Evolutionary conservation across 2,888 invertebrate genomes (phyloP).

Genomic region (Choreutis nemorana): DNA sequence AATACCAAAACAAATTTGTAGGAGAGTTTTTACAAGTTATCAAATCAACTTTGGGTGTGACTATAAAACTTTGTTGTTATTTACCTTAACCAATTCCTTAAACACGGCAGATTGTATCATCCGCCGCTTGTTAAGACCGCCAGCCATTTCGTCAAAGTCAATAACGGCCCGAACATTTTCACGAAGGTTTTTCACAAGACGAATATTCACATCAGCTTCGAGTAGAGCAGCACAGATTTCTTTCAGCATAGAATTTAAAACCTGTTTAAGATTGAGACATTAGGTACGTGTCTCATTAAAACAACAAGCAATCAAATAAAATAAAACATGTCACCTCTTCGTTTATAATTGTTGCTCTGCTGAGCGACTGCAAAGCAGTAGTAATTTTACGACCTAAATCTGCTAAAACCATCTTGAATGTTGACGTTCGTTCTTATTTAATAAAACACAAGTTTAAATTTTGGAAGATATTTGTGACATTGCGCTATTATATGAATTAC

Average conservation of each 20-base stretch:
- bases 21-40: too few species aligned
- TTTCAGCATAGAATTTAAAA: slow-evolving; percentile 98
- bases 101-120: slow-evolving; percentile 99
- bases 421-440: slow-evolving; percentile 9
- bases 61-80: slow-evolving; percentile 1
- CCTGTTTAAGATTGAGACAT: slow-evolving; percentile 63
- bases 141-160: slow-evolving; percentile 99
- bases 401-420: slow-evolving; percentile 94
- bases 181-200: slow-evolving; percentile 91
- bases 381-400: slow-evolving; percentile 99
- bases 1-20: slow-evolving; percentile 10
- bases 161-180: slow-evolving; percentile 98
- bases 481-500: slow-evolving; percentile 10
- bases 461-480: slow-evolving; percentile 17
- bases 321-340: slow-evolving; percentile 80
- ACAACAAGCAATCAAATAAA: slow-evolving; percentile 2
- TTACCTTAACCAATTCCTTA: slow-evolving; percentile 95
- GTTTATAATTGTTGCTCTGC: slow-evolving; percentile 98
- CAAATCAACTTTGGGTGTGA: background rate
- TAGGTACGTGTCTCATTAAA: slow-evolving; percentile 1
- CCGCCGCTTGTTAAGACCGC: slow-evolving; percentile 95
- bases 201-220: slow-evolving; percentile 97
- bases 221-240: slow-evolving; percentile 97
- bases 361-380: slow-evolving; percentile 95
- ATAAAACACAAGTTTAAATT: slow-evolving; percentile 8